These are phyloP conservation scores for Tryphoninae sp. DNA, from an alignment of 2,888 invertebrate species.

Conservation along the genomic window DNA sequence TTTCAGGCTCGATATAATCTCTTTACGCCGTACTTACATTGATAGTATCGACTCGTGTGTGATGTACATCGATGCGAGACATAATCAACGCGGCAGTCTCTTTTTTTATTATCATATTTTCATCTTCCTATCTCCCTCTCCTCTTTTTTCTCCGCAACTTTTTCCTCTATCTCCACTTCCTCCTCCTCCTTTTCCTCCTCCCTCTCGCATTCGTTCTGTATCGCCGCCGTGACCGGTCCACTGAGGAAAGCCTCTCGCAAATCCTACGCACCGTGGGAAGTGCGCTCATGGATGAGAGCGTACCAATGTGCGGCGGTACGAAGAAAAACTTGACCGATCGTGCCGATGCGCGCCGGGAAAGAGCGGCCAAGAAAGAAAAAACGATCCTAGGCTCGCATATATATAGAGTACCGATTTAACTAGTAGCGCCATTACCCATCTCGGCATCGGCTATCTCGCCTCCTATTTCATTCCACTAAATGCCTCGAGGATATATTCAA, in stretches of 20 bases:
- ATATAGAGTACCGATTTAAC: slow-evolving; percentile 16
- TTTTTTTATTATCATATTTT: slow-evolving; percentile 5
- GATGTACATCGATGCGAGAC: not conserved
- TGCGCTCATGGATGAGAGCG: slow-evolving; percentile 31
- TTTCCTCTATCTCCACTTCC: not conserved
- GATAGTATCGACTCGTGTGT: no score
- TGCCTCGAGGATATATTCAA: slow-evolving; percentile 57
- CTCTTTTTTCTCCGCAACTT: not conserved
- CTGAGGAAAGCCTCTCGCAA: slow-evolving; percentile 45
- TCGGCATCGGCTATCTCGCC: slow-evolving; percentile 5
- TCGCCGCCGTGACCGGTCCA: slow-evolving; percentile 73
- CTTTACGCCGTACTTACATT: no score
- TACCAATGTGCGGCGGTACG: not conserved
- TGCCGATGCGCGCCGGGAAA: not conserved
- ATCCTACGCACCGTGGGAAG: slow-evolving; percentile 76
- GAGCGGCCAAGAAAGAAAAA: slow-evolving; percentile 28
- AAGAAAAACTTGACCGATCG: slow-evolving; percentile 27
- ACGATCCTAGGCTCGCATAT: slow-evolving; percentile 23
- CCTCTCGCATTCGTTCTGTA: not conserved
- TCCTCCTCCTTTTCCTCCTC: not conserved
- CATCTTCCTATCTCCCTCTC: slow-evolving; percentile 4
- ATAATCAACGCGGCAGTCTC: not conserved
- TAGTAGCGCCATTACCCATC: slow-evolving; percentile 15
- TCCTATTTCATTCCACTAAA: slow-evolving; percentile 31
- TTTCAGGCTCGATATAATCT: no score